phyloP scores from a whole-genome alignment of 2,113 vertebrate genomes.

The Cercocebus atys region DNA sequence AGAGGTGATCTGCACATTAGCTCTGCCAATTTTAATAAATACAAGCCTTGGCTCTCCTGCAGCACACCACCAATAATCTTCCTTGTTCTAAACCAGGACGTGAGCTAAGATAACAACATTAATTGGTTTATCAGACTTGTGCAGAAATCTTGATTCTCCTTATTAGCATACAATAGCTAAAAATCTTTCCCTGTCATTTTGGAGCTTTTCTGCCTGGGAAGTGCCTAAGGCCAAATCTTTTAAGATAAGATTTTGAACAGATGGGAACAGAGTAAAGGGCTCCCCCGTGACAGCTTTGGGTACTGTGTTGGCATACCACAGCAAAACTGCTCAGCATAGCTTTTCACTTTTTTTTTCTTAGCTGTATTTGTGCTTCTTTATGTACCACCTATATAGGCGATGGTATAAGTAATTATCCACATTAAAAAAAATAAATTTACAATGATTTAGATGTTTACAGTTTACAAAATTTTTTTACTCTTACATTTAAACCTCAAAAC shows the following conservation, averaged over 20 bases:
- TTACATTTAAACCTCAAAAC: not conserved
- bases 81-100: not conserved
- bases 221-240: not conserved
- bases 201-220: accelerated
- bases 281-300: not conserved
- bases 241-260: not conserved
- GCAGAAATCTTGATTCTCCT: not conserved
- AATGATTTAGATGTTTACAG: not conserved
- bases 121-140: not conserved
- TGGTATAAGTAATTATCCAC: not conserved
- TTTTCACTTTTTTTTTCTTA: not conserved
- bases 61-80: not conserved
- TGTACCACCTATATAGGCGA: not conserved
- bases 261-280: not conserved
- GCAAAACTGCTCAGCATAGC: not conserved
- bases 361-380: not conserved
- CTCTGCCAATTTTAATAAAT: not conserved
- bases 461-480: not conserved
- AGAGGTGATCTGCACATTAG: not conserved
- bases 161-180: not conserved
- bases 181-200: not conserved
- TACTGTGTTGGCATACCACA: not conserved
- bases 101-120: not conserved
- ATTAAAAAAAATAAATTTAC: not conserved
- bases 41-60: not conserved